Percentiles rank a stretch among this genome's conserved stretches.
Conservation (phyloP, 2,888 invertebrate species). For the Xestia sexstrigata region DNA sequence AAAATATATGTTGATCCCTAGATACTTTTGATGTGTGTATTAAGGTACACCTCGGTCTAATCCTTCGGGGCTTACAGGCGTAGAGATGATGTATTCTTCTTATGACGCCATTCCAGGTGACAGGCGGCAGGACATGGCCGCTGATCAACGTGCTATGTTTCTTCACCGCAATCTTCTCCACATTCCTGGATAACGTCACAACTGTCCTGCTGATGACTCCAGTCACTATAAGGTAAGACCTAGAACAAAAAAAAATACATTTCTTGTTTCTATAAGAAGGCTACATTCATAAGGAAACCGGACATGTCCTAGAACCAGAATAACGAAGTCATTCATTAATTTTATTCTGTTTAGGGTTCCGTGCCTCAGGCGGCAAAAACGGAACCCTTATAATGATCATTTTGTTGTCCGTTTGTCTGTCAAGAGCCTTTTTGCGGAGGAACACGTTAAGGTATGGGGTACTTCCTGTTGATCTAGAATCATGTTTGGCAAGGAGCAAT, state of each 20-base stretch:
- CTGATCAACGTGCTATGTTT: constrained; percentile 95
- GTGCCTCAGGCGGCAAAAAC: too few relatives aligned
- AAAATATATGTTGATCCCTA: too few relatives aligned
- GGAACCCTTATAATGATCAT: too few relatives aligned
- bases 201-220: constrained; percentile 97
- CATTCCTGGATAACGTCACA: constrained; percentile 97
- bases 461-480: too few relatives aligned
- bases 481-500: too few relatives aligned
- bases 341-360: too few relatives aligned
- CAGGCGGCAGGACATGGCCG: constrained; percentile 96
- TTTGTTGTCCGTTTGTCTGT: too few relatives aligned
- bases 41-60: not conserved
- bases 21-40: too few relatives aligned
- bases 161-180: constrained; percentile 95
- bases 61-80: not conserved
- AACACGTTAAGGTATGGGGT: too few relatives aligned
- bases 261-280: not conserved
- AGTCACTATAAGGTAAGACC: constrained; percentile 89
- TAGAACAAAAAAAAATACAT: not conserved
- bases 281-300: not conserved
- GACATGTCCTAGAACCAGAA: not conserved
- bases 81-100: not conserved
- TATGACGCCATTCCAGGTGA: constrained; percentile 89
- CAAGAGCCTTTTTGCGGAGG: too few relatives aligned
- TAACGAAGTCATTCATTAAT: not conserved